Conservation (phyloP, 1,140 invertebrate species). For the Babylonia areolata region DNA sequence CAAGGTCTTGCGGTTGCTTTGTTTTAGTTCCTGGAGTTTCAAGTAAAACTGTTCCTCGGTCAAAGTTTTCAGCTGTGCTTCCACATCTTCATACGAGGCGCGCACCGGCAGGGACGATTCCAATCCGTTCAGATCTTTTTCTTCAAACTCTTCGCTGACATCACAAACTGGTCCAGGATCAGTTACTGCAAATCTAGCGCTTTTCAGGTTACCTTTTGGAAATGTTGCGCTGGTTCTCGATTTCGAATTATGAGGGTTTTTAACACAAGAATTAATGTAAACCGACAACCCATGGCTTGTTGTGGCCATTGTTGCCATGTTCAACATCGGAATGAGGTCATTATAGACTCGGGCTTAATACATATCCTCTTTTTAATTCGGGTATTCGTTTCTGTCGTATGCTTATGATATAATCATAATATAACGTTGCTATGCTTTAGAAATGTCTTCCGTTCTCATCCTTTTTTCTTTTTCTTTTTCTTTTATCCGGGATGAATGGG, state of each 20-base stretch:
- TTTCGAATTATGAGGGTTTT: slow-evolving; percentile 68
- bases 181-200: slow-evolving; percentile 33
- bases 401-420: too few species aligned
- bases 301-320: slow-evolving; percentile 75
- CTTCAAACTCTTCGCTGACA: slow-evolving; percentile 21
- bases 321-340: slow-evolving; percentile 46
- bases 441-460: too few species aligned
- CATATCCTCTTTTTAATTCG: neutral
- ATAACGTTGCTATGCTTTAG: too few species aligned
- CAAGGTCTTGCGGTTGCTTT: slow-evolving; percentile 73
- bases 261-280: slow-evolving; percentile 70
- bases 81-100: slow-evolving; percentile 38
- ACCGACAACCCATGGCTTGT: slow-evolving; percentile 70
- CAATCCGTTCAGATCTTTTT: neutral
- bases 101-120: neutral
- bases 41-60: slow-evolving; percentile 72
- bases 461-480: too few species aligned
- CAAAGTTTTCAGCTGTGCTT: slow-evolving; percentile 55
- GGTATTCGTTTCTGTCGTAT: too few species aligned
- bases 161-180: neutral
- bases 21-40: slow-evolving; percentile 69
- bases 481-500: neutral
- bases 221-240: slow-evolving; percentile 63
- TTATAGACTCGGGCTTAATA: slow-evolving; percentile 39
- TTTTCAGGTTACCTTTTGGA: slow-evolving; percentile 33